phyloP scores from a whole-genome alignment of 2,797 vertebrate genomes.

The Alca torda region DNA sequence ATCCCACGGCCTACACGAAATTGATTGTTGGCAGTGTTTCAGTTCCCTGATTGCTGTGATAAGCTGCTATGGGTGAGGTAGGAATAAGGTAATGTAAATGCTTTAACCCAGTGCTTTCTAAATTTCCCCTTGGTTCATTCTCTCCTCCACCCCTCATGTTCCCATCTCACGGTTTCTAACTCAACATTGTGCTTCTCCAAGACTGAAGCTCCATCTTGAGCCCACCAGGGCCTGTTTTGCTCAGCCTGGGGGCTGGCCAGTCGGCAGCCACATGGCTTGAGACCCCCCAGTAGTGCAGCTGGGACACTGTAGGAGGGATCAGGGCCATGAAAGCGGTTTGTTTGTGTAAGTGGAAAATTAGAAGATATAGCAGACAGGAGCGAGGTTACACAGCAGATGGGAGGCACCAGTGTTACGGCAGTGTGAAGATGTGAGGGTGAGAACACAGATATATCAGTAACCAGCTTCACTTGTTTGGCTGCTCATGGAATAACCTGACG shows the following conservation, averaged over 20 bases:
- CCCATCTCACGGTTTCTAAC: background rate
- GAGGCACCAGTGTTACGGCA: accelerated
- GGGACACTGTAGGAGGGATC: background rate
- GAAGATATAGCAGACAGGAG: background rate
- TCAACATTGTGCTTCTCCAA: background rate
- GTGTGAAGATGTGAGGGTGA: background rate
- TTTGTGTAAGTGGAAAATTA: background rate
- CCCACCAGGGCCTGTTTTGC: background rate
- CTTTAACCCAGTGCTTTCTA: background rate
- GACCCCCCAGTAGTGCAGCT: background rate
- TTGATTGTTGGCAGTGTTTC: background rate
- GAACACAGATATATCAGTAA: background rate
- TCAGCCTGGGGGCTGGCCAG: background rate
- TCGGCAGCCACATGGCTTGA: background rate
- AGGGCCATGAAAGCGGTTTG: background rate
- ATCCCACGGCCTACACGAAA: background rate
- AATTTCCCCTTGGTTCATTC: background rate
- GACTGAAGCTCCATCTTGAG: background rate
- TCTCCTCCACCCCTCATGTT: background rate
- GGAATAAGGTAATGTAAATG: background rate
- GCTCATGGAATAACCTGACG: background rate
- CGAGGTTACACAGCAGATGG: background rate
- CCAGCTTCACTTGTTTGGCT: background rate
- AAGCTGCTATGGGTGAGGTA: background rate
- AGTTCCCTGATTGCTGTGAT: background rate